These are phyloP conservation scores for Poecilia picta DNA, from an alignment of 2,797 vertebrate species.

Conservation along the genomic window DNA sequence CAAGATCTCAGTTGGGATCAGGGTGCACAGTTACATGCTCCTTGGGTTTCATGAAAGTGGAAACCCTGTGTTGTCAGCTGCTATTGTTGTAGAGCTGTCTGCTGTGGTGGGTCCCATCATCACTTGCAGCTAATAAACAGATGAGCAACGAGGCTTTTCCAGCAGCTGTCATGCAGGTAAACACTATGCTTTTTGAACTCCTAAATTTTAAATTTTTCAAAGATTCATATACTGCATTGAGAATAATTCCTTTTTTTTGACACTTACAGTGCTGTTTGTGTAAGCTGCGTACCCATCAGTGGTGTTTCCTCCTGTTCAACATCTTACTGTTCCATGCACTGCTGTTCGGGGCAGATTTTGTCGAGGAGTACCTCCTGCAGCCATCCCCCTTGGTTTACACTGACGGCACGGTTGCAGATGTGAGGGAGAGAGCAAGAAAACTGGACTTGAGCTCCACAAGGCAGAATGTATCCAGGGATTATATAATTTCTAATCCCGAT, in stretches of 20 bases:
- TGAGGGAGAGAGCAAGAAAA: conserved; percentile 87
- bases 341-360: conserved; percentile 90
- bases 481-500: conserved; percentile 65
- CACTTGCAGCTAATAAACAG: conserved; percentile 25
- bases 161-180: conserved; percentile 74
- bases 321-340: conserved; percentile 88
- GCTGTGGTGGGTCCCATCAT: conserved; percentile 17
- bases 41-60: conserved; percentile 66
- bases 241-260: conserved; percentile 2
- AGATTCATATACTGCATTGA: not conserved
- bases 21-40: conserved; percentile 62
- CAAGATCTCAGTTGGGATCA: conserved; percentile 36
- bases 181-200: not conserved
- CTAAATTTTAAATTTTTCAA: not conserved
- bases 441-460: conserved; percentile 77
- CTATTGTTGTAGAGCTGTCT: conserved; percentile 36
- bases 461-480: conserved; percentile 82
- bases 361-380: conserved; percentile 91
- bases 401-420: conserved; percentile 78
- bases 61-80: conserved; percentile 55
- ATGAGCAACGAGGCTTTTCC: conserved; percentile 22
- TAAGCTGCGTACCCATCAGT: conserved; percentile 91
- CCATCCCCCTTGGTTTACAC: conserved; percentile 84
- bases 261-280: conserved; percentile 80
- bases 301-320: conserved; percentile 94